phyloP scores from a whole-genome alignment of 1,140 invertebrate species.

The Euura saliciscinereae region DNA sequence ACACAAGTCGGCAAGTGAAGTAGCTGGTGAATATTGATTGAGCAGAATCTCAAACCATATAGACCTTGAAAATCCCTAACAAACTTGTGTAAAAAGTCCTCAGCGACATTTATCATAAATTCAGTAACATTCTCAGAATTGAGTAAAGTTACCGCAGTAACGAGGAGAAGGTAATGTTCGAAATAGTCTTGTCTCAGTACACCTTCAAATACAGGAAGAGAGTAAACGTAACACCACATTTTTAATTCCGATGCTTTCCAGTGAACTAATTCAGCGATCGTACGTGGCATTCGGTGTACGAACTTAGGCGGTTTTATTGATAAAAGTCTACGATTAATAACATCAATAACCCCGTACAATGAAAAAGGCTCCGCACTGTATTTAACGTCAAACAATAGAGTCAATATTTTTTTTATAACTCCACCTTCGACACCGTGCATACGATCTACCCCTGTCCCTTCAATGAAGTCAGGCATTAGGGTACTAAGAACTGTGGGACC shows the following conservation, averaged over 20 bases:
- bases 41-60: constrained; percentile 24
- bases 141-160: constrained; percentile 12
- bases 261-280: constrained; percentile 17
- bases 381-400: constrained; percentile 25
- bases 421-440: constrained; percentile 24
- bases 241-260: constrained; percentile 28
- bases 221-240: constrained; percentile 22
- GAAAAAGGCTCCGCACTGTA: constrained; percentile 17
- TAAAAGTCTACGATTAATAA: constrained; percentile 19
- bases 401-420: constrained; percentile 20
- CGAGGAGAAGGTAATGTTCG: constrained; percentile 13
- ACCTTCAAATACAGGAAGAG: constrained; percentile 15
- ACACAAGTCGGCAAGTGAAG: constrained; percentile 29
- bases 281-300: constrained; percentile 19
- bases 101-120: constrained; percentile 17
- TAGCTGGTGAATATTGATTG: constrained; percentile 28
- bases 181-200: constrained; percentile 17
- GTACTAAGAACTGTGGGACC: background rate
- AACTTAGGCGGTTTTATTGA: constrained; percentile 25
- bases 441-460: constrained; percentile 9
- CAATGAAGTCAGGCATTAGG: constrained; percentile 20
- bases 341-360: constrained; percentile 11
- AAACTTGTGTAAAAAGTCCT: constrained; percentile 14
- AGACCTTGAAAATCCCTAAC: constrained; percentile 25
- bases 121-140: constrained; percentile 15